A percentile compares a stretch with the other conserved stretches of the same genome.
These are phyloP conservation scores for Sinhomidia bicolor DNA, from an alignment of 2,888 invertebrate species.

Conservation along the genomic window DNA sequence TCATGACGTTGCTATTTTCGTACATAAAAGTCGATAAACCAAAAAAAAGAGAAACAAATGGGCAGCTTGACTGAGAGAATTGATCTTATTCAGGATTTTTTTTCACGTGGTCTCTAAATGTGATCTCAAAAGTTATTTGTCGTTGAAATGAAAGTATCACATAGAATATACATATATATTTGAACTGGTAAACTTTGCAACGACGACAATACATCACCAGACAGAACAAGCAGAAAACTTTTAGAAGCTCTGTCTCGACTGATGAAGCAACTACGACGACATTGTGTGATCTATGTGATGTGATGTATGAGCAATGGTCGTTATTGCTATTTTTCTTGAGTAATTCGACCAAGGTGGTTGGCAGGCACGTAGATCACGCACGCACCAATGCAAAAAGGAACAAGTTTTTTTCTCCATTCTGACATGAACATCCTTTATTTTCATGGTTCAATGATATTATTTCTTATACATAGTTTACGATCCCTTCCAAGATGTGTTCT, in stretches of 20 bases:
- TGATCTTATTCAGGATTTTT: no score
- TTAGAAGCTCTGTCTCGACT: background rate
- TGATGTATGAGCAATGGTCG: background rate
- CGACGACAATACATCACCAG: background rate
- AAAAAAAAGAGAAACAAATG: no score
- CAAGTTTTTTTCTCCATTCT: background rate
- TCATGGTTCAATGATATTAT: background rate
- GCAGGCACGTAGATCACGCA: constrained; percentile 17
- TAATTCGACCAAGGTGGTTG: constrained; percentile 1
- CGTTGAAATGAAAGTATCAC: no score
- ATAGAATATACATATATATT: background rate
- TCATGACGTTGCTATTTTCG: no score
- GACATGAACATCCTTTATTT: background rate
- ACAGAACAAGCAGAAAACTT: background rate
- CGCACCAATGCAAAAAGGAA: constrained; percentile 8
- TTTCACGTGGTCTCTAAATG: no score
- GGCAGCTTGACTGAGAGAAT: no score
- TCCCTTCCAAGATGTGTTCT: background rate
- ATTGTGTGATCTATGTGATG: background rate
- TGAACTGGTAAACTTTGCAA: no score
- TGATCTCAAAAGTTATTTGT: no score
- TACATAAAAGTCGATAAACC: no score
- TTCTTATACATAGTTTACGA: background rate
- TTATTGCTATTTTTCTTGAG: background rate
- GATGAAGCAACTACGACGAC: background rate